Evolutionary conservation across 1,140 invertebrate genomes (phyloP), one percentile per base, ranked within the genome.

Genomic region (Lasioglossum albipes): DNA sequence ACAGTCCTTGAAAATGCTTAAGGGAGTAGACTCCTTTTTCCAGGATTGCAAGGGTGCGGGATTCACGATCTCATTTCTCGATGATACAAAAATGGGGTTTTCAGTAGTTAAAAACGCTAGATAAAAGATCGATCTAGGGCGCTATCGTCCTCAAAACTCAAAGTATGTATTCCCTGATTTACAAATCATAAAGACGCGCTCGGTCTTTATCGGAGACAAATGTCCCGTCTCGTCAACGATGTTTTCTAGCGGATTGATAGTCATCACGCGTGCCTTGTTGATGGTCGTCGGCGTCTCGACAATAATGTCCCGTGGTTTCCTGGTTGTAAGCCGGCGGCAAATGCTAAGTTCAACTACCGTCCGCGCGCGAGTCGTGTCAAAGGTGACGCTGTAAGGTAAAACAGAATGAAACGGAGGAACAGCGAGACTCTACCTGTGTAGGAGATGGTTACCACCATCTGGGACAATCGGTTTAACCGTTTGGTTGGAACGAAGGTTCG

Each of bases 241-340:
- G 62, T 42, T 27, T 75, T 18, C 31, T n/a, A 0, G 0, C 13
- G 70, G 72, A 75, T 80, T 69, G 66, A 75, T 54, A 80, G 64
- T 75, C 72, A 62, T 77, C 61, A 59, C 66, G 42, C 62, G 74
- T 77, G 66, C 3, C 71, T 59, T 10, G 52, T 70, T 65, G 65
- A 84, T 77, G 45, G 57, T 66, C 45, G 69, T 57, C 83, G 64
- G 41, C 71, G 72, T 83, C 73, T 61, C 79, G 64, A 70, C 79
- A 72, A 84, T 78, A 78, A 77, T 82, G 66, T 75, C 66, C 75
- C 61, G 66, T 22, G 69, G 69, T 78, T 84, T 82, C 74, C 83
- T 82, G 79, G 66, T 78, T n/a, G 68, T 62, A 59, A 41, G 70
- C n/a, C 59, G 52, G 61, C 59, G 73, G 71, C 83, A 74, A 70